Evolutionary conservation across 1,140 invertebrate genomes (phyloP).

Genomic region (Leptinotarsa defecta): DNA sequence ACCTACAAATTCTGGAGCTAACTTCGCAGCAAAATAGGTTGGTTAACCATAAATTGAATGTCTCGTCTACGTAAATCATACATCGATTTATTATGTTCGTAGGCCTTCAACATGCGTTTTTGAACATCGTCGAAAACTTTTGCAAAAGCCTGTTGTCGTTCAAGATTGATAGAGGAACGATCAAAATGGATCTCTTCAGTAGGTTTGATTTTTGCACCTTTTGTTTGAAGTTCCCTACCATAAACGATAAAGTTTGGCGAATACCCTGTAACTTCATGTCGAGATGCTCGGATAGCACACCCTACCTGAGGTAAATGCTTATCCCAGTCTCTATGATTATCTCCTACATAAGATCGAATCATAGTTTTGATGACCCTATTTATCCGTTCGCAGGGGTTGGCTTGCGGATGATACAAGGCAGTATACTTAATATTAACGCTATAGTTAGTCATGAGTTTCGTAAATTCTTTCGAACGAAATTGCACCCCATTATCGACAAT

Average conservation of each 20-base stretch:
- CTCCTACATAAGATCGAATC: not conserved
- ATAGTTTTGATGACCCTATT: not conserved
- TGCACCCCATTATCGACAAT: no score
- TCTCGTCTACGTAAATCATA: no score
- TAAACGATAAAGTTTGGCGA: constrained; percentile 3
- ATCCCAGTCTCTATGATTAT: constrained; percentile 10
- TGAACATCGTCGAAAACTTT: no score
- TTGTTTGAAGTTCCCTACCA: not conserved
- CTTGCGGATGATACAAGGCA: constrained; percentile 34
- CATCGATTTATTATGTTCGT: no score
- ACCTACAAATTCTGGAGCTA: no score
- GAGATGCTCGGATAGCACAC: not conserved
- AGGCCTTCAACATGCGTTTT: no score
- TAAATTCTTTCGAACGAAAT: no score
- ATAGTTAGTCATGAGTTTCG: constrained; percentile 17
- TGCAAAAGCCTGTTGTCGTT: no score
- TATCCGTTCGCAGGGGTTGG: constrained; percentile 30
- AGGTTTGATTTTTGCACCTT: constrained; percentile 6
- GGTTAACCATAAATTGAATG: no score
- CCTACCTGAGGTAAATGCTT: not conserved
- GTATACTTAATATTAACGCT: constrained; percentile 21
- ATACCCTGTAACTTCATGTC: constrained; percentile 10
- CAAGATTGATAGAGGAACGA: no score
- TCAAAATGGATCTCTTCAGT: not conserved
- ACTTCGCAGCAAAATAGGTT: no score